These are phyloP conservation scores for Thamnophis elegans DNA, from an alignment of 2,797 vertebrate genomes.

Conservation along the genomic window DNA sequence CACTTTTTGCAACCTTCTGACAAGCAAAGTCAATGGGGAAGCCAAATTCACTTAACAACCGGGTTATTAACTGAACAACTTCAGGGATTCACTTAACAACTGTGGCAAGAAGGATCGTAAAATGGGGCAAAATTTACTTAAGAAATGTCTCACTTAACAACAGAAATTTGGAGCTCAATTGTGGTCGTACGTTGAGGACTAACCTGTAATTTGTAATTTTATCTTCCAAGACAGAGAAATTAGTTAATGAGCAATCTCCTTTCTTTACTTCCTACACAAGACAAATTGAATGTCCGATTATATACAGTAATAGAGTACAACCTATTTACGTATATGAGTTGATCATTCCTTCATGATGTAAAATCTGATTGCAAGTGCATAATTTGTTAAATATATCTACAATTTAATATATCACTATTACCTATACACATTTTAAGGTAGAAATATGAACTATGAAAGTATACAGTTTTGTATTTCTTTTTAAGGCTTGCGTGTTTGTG, in stretches of 20 bases:
- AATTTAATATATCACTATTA: neutral
- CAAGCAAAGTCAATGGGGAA: too few species aligned
- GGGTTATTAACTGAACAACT: too few species aligned
- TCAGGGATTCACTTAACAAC: too few species aligned
- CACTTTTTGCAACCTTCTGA: too few species aligned
- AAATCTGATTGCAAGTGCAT: neutral
- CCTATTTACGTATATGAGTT: slow-evolving; percentile 17
- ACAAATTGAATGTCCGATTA: neutral
- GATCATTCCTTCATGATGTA: neutral
- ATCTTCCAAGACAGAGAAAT: neutral
- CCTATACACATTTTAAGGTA: neutral
- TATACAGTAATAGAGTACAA: neutral
- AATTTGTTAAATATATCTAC: neutral
- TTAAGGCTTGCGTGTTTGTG: neutral
- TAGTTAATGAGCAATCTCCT: neutral
- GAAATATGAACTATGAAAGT: neutral
- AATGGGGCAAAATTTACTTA: too few species aligned
- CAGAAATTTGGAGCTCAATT: too few species aligned
- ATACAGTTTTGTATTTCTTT: neutral
- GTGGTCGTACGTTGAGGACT: too few species aligned
- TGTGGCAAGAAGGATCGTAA: too few species aligned
- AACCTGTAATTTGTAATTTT: neutral
- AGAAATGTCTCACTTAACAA: too few species aligned
- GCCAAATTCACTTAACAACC: too few species aligned
- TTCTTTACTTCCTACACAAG: slow-evolving; percentile 13